A percentile compares a stretch with the other conserved stretches of the same genome.
phyloP scores from a whole-genome alignment of 2,113 vertebrate genomes.

The Sakesphorus luctuosus region DNA sequence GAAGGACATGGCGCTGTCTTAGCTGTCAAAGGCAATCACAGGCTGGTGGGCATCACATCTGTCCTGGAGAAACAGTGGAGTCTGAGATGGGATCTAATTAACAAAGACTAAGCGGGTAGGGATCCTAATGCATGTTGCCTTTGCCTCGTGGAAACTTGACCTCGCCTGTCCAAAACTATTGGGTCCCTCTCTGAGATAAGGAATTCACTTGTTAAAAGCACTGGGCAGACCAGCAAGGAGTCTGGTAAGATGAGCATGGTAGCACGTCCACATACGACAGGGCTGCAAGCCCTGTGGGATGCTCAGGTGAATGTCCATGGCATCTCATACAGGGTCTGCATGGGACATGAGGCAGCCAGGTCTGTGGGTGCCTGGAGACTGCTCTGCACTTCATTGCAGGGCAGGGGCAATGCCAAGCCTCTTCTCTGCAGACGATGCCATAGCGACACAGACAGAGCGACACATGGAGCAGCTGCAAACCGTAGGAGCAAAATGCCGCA shows the following conservation, averaged over 20 bases:
- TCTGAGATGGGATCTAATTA: not conserved
- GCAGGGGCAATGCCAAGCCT: not conserved
- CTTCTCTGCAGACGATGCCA: not conserved
- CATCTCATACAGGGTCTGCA: not conserved
- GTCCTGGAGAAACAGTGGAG: not conserved
- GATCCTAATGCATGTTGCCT: not conserved
- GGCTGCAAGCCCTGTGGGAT: not conserved
- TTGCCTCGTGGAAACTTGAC: not conserved
- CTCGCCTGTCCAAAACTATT: not conserved
- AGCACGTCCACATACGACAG: not conserved
- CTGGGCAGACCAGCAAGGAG: not conserved
- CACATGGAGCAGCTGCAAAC: not conserved
- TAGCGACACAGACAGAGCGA: not conserved
- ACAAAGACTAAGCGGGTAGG: not conserved
- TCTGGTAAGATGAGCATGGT: not conserved
- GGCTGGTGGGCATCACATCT: not conserved
- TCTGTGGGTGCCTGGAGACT: not conserved
- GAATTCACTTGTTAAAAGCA: not conserved
- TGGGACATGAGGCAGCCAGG: not conserved
- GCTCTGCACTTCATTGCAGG: fast-evolving
- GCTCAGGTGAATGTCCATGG: fast-evolving
- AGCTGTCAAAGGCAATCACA: not conserved
- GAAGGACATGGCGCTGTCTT: not conserved
- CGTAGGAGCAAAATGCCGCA: not conserved
- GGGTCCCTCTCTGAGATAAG: not conserved